phyloP scores from a whole-genome alignment of 2,113 vertebrate species.

The Lepus americanus region DNA sequence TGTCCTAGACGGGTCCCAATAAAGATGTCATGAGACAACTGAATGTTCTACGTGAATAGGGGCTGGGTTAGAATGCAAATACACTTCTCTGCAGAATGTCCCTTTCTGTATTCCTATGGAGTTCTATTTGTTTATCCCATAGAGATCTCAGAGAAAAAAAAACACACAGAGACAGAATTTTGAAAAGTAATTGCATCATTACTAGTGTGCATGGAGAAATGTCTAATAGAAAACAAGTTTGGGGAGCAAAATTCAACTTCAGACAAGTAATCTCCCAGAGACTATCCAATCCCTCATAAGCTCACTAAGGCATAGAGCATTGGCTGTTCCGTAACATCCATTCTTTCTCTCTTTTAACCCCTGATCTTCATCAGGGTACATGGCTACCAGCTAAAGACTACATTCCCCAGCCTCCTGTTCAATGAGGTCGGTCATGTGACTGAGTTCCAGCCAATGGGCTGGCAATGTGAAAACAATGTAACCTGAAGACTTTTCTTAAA shows the following conservation, averaged over 20 bases:
- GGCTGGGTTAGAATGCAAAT: not conserved
- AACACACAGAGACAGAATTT: slow-evolving; percentile 12
- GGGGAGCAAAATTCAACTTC: slow-evolving; percentile 56
- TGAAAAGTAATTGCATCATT: slow-evolving; percentile 49
- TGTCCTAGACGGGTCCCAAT: not conserved
- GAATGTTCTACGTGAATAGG: not conserved
- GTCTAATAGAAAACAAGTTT: slow-evolving; percentile 34
- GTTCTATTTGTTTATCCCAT: slow-evolving; percentile 32
- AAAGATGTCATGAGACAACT: slow-evolving; percentile 18
- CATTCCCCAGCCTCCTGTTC: slow-evolving; percentile 43
- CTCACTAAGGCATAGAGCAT: not conserved
- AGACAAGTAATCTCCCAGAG: slow-evolving; percentile 40
- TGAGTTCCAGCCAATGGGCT: slow-evolving; percentile 13
- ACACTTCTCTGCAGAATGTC: not conserved
- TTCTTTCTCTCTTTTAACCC: not conserved
- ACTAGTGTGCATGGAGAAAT: slow-evolving; percentile 9
- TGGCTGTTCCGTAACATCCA: not conserved
- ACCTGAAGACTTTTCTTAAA: not conserved
- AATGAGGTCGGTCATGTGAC: not conserved
- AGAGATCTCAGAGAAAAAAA: not conserved
- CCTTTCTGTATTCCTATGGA: not conserved
- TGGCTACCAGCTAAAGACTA: not conserved
- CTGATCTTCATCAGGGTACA: not conserved
- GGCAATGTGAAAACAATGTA: not conserved
- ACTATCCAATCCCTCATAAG: not conserved